phyloP scores from a whole-genome alignment of 2,113 vertebrate species.

The Labrus mixtus region DNA sequence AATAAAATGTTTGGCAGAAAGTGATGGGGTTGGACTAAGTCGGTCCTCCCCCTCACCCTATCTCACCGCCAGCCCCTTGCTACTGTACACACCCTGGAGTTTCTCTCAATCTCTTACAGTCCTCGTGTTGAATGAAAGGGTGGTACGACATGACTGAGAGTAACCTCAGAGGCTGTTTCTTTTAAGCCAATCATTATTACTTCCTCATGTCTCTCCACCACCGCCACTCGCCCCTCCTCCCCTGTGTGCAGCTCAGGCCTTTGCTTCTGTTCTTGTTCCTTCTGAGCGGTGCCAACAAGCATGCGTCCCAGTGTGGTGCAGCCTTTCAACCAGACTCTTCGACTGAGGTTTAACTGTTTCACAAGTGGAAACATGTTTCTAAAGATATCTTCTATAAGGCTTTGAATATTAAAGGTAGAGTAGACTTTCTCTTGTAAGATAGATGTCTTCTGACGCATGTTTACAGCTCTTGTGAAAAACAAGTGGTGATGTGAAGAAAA shows the following conservation, averaged over 20 bases:
- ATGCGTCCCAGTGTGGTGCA: slow-evolving; percentile 30
- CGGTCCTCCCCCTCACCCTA: slow-evolving; percentile 68
- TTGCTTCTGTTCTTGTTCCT: slow-evolving; percentile 41
- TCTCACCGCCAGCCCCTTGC: slow-evolving; percentile 46
- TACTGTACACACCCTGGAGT: slow-evolving; percentile 43
- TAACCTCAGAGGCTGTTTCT: slow-evolving; percentile 70
- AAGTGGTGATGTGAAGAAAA: not conserved
- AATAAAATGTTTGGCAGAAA: slow-evolving; percentile 35
- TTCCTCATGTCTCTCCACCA: slow-evolving; percentile 58
- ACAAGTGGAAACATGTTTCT: slow-evolving; percentile 1
- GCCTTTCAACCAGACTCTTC: slow-evolving; percentile 30
- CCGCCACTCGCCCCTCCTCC: not conserved
- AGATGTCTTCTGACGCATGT: not conserved
- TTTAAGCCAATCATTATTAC: slow-evolving; percentile 64
- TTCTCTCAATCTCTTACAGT: not conserved
- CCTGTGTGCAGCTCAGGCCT: slow-evolving; percentile 24
- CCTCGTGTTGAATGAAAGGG: slow-evolving; percentile 31
- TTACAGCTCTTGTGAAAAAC: not conserved
- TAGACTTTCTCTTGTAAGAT: not conserved
- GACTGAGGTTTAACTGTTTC: slow-evolving; percentile 17
- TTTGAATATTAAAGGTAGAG: not conserved
- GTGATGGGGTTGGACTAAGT: slow-evolving; percentile 17
- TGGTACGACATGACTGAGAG: slow-evolving; percentile 67
- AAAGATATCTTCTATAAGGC: not conserved
- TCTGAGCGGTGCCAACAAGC: slow-evolving; percentile 59